These are phyloP conservation scores for Oncorhynchus nerka DNA, from an alignment of 2,113 vertebrate species.

Conservation along the genomic window DNA sequence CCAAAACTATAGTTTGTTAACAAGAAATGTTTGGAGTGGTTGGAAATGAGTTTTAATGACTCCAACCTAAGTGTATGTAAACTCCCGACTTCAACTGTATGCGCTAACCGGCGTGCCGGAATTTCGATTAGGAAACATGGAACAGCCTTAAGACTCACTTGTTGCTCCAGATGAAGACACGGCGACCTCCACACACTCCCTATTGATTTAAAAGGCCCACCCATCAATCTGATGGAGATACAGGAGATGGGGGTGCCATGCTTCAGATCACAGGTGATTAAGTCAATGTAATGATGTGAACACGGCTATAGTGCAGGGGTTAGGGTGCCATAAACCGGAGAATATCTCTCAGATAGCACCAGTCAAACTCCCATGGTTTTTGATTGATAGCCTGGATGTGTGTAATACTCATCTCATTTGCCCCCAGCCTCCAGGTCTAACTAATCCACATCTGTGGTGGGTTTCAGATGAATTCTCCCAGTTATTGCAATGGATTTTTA, in stretches of 20 bases:
- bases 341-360: slow-evolving; percentile 6
- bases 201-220: slow-evolving; percentile 15
- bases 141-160: slow-evolving; percentile 4
- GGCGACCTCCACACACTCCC: slow-evolving; percentile 34
- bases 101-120: no score
- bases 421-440: background rate
- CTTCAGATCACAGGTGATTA: slow-evolving; percentile 44
- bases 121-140: no score
- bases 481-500: slow-evolving; percentile 3
- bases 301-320: slow-evolving; percentile 15
- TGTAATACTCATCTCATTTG: slow-evolving; percentile 3
- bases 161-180: slow-evolving; percentile 47
- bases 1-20: no score
- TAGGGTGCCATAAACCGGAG: slow-evolving; percentile 7
- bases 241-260: slow-evolving; percentile 25
- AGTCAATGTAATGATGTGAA: slow-evolving; percentile 37
- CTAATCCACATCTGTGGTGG: slow-evolving; percentile 19
- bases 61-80: no score
- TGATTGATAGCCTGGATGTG: slow-evolving; percentile 33
- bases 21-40: no score
- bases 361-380: slow-evolving; percentile 21
- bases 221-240: slow-evolving; percentile 40
- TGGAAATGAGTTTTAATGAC: no score
- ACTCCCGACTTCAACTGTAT: no score
- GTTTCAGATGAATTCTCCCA: slow-evolving; percentile 11